These are phyloP conservation scores for Girardinichthys multiradiatus DNA, from an alignment of 2,113 vertebrate genomes.

Conservation along the genomic window DNA sequence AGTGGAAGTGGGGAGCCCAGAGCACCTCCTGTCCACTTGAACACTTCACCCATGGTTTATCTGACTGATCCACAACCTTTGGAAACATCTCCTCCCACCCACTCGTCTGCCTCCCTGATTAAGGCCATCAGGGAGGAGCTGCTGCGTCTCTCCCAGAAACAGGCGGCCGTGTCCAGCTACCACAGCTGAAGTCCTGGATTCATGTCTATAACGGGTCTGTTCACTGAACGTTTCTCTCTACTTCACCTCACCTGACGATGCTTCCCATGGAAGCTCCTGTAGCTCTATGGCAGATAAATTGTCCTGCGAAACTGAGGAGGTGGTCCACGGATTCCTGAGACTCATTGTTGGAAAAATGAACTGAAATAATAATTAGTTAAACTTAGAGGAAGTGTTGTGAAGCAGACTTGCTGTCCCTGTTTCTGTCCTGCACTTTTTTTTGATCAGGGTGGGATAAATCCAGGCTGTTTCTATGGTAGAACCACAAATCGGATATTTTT, in stretches of 20 bases:
- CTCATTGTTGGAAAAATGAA: background rate
- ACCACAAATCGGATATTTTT: constrained; percentile 25
- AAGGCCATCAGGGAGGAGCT: constrained; percentile 99
- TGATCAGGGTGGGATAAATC: constrained; percentile 17
- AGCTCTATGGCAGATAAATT: constrained; percentile 55
- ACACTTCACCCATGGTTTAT: constrained; percentile 83
- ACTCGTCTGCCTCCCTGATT: constrained; percentile 97
- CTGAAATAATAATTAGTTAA: constrained; percentile 5
- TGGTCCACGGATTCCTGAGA: constrained; percentile 9
- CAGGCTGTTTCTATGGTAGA: constrained; percentile 9
- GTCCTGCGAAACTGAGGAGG: constrained; percentile 48
- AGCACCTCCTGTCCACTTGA: constrained; percentile 83
- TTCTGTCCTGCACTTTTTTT: constrained; percentile 9
- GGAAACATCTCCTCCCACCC: constrained; percentile 87
- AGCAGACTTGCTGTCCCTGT: constrained; percentile 15
- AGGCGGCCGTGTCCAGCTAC: constrained; percentile 89
- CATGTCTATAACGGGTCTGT: constrained; percentile 46
- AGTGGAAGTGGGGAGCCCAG: constrained; percentile 85
- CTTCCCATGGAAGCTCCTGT: constrained; percentile 76
- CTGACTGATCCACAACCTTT: constrained; percentile 83
- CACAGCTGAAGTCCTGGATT: constrained; percentile 86
- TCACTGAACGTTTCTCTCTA: constrained; percentile 57
- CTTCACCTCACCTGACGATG: constrained; percentile 51
- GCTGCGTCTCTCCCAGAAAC: constrained; percentile 96
- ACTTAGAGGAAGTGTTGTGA: constrained; percentile 26